Evolutionary conservation across 2,797 vertebrate species (phyloP).

Genomic region (Chelon labrosus): DNA sequence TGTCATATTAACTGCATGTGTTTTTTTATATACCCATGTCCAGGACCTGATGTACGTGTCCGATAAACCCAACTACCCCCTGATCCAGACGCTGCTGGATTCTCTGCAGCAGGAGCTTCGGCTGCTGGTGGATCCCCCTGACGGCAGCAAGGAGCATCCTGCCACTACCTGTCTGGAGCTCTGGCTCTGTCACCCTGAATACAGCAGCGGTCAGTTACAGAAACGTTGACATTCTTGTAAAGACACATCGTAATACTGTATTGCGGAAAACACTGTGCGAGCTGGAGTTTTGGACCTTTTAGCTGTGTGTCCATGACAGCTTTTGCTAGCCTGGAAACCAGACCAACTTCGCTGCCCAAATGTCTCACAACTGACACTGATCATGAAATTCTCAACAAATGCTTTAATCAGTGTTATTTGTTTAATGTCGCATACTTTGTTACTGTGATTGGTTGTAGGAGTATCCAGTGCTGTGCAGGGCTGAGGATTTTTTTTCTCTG

Average conservation of each 20-base stretch:
- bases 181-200: slow-evolving; percentile 87
- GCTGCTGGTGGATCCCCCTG: slow-evolving; percentile 85
- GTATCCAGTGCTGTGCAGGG: no score
- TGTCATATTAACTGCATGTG: background rate
- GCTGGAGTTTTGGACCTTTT: no score
- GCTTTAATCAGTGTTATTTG: no score
- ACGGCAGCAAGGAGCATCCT: slow-evolving; percentile 87
- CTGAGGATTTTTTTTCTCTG: no score
- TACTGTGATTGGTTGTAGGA: no score
- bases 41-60: slow-evolving; percentile 84
- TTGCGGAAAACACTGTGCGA: background rate
- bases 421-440: no score
- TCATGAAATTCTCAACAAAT: no score
- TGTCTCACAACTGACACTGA: no score
- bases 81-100: slow-evolving; percentile 85
- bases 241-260: background rate
- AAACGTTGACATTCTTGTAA: background rate
- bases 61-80: slow-evolving; percentile 82
- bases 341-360: no score
- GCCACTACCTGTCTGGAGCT: slow-evolving; percentile 92
- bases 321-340: no score
- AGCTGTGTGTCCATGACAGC: no score
- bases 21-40: slow-evolving; percentile 3
- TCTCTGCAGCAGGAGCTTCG: slow-evolving; percentile 85
- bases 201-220: slow-evolving; percentile 85